Conservation (phyloP, 2,888 invertebrate genomes). For the Ischnus inquisitorius region DNA sequence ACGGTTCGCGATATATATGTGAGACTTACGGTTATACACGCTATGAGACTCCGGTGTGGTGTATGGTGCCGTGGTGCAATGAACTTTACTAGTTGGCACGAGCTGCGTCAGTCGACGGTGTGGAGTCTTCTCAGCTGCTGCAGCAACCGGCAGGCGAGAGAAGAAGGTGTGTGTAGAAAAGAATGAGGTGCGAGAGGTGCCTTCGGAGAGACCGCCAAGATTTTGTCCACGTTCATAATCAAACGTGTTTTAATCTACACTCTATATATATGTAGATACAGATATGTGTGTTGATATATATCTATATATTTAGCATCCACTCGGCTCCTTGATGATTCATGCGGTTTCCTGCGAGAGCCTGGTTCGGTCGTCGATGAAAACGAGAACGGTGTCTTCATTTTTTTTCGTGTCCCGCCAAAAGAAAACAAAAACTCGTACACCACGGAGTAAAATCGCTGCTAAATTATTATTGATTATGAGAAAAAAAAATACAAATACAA, state of each 20-base stretch:
- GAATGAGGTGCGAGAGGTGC: conserved; percentile 26
- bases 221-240: conserved; percentile 57
- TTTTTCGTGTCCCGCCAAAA: neutral
- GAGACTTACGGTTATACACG: conserved; percentile 54
- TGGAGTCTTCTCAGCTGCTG: conserved; percentile 57
- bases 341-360: conserved; percentile 53
- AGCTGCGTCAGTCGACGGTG: conserved; percentile 57
- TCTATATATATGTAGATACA: neutral
- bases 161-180: conserved; percentile 33
- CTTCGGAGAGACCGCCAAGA: conserved; percentile 36
- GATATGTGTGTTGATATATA: conserved; percentile 11
- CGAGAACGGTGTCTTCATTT: conserved; percentile 37
- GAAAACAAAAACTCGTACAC: neutral
- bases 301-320: conserved; percentile 6
- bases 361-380: conserved; percentile 51
- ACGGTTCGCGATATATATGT: conserved; percentile 33
- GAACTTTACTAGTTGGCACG: conserved; percentile 74
- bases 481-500: neutral
- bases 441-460: neutral
- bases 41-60: conserved; percentile 31
- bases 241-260: conserved; percentile 21
- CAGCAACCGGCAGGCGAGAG: conserved; percentile 39
- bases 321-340: conserved; percentile 34
- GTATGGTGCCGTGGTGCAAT: conserved; percentile 69
- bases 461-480: conserved; percentile 10